Base-by-base conservation (phyloP, 1,140 invertebrate genomes). In the Mya arenaria region DNA sequence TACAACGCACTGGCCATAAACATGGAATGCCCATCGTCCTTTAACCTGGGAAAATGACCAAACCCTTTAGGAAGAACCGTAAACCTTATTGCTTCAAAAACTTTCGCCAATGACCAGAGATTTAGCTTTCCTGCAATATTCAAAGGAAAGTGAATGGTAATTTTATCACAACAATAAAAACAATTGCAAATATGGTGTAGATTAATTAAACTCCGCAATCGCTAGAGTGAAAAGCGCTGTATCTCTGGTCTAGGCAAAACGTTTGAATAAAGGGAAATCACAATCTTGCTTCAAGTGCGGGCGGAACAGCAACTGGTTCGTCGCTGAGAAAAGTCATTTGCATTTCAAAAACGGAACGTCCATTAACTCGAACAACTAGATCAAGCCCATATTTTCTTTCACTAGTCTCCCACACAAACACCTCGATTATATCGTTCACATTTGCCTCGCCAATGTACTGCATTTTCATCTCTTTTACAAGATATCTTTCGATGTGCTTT, bases 1-100 rank as follows among this genome's bases (percentile, higher is more conserved):
- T 82, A 82, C 23, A 39, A 23, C n/a, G 69, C 44, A 15, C 79
- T 41, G 10, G 69, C 79, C 69, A 82, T 58, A 44, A 82, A 82
- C 28, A 82, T 66, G 1, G 79, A 65, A 52, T 73, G 68, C 6
- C 73, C 39, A 10, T 17, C 44, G 30, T 82, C 79, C 25, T 58
- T 73, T 28, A 82, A 44, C 25, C n/a, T 39, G n/a, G 52, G 30
- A 36, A 37, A 82, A 39, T 73, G 39, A 13, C 69, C 71, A 66
- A 82, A 82, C 1, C 68, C 79, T 23, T 82, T 39, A 19, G 8
- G 0, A n/a, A 82, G 30, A 4, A 73, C 68, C 0, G 69, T n/a
- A 8, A 55, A 73, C 39, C 79, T 68, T 6, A 82, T 73, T 15
- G 28, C 44, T 32, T 82, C 68, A 66, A 73, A 82, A 2, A 74